Base-by-base conservation (phyloP, 2,888 invertebrate genomes). In the Microctonus aethiopoides region DNA sequence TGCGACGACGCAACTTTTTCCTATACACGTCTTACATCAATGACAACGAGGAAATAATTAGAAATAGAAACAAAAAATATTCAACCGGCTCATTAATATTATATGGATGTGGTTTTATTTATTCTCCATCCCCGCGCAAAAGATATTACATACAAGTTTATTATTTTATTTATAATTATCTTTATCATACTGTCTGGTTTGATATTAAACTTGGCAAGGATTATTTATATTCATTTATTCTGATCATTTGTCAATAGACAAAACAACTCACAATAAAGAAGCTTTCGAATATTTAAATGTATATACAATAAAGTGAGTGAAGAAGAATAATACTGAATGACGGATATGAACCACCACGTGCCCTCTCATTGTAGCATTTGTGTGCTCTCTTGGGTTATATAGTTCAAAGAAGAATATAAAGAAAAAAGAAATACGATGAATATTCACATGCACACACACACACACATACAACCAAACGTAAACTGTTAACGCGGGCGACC, bases 401-500 rank as follows among this genome's bases (percentile, higher is more conserved):
- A 46, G 46, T 46, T 46, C 46, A 46, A 16, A 7, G 7, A 46
- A 20, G 16, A 20, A 46, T 16, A 46, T 16, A 16, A 36, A 20
- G 20, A 46, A 46, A 46, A 46, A 46, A 46, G 9, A 46, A 46
- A 46, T n/a, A 41, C 1, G n/a, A 29, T 5, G 7, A 29, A 29
- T 5, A 29, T 16, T 16, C 46, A 16, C 46, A 6, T 16, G 46
- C 46, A 46, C 32, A 32, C 32, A 13, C n/a, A 57, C 26, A 56
- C 13, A 20, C 57, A 29, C 29, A 29, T 7, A 29, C 29, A 29
- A 22, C 26, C 56, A 26, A 62, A 54, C 6, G 22, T 16, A 13
- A 13, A 65, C 36, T 29, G 32, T 16, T n/a, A 16, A 62, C 54
- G 79, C 79, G 79, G 81, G 76, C 77, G 74, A 77, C 80, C 79